Evolutionary conservation across 2,888 invertebrate genomes (phyloP).

Genomic region (Hedya salicella): DNA sequence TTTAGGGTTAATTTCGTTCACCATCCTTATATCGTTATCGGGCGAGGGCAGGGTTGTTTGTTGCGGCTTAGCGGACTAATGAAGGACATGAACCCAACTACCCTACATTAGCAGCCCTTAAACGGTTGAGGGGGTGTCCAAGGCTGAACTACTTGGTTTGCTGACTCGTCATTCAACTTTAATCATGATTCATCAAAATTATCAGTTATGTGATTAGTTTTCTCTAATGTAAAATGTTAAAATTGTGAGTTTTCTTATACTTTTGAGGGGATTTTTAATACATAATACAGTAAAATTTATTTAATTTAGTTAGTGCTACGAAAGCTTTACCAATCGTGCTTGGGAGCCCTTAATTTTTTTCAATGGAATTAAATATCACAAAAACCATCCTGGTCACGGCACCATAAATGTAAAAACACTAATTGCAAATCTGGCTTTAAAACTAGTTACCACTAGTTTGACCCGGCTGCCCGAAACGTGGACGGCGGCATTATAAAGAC

Average conservation of each 20-base stretch:
- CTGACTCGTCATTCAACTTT: constrained; percentile 1
- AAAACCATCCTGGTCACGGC: constrained; percentile 11
- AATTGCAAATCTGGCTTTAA: constrained; percentile 25
- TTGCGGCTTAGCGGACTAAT: constrained; percentile 31
- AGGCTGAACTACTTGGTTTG: constrained; percentile 10
- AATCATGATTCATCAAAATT: not conserved
- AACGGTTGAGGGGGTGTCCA: constrained; percentile 16
- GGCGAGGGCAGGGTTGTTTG: constrained; percentile 37
- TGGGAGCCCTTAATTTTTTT: too few relatives aligned
- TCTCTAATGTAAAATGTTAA: too few relatives aligned
- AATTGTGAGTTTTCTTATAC: too few relatives aligned
- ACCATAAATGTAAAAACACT: constrained; percentile 5
- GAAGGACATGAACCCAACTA: constrained; percentile 21
- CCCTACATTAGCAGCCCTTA: constrained; percentile 29
- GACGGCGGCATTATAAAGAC: constrained; percentile 64
- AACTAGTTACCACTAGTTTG: constrained; percentile 22
- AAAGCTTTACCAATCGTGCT: too few relatives aligned
- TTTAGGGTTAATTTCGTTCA: constrained; percentile 21
- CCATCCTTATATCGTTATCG: constrained; percentile 34
- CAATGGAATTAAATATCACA: not conserved
- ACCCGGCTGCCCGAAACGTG: not conserved
- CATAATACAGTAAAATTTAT: too few relatives aligned
- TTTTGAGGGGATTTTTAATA: too few relatives aligned
- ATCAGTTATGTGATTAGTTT: not conserved
- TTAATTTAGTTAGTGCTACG: too few relatives aligned